Evolutionary conservation across 2,797 vertebrate species (phyloP), one percentile per base, ranked within the genome.

Genomic region (Babyrousa celebensis): DNA sequence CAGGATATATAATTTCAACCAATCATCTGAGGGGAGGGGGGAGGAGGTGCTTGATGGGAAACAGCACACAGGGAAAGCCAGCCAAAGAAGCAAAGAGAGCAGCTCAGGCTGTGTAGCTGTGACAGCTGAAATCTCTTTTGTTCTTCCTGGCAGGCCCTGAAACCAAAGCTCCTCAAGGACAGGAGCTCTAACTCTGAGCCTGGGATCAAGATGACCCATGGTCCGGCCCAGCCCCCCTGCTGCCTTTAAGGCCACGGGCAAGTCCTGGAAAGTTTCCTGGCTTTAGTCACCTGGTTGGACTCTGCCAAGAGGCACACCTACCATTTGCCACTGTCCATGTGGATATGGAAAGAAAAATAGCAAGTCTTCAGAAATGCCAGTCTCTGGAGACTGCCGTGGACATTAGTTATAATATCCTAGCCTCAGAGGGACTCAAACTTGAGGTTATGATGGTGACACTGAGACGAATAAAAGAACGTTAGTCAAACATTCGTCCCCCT

Each of bases 1-100:
- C 92, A 95, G 95, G 97, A 96, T 97, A 98, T 98, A 97, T 97
- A 86, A 96, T 97, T 94, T 96, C 92, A 96, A 65, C 95, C 96
- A 95, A 91, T 97, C 95, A 62, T 96, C 88, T 72, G 71, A 74
- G 29, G 90, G 90, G 60, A 48, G 32, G 60, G 85, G 70, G 68
- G 72, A 62, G 89, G 86, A 89, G 62, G 89, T 52, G 79, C 71
- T 93, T 98, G 97, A 98, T 97, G 95, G 58, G 97, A 97, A 98
- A 97, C 98, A 98, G 97, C 94, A 84, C 97, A 83, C 84, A 2
- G 85, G 89, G 94, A 96, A 98, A 94, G 89, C 29, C 82, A 40
- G 98, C 98, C 98, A 98, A 98, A 96, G 95, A 79, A 82, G 95
- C 71, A 88, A 85, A 75, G 79, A 56, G 89, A 95, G 82, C 93